A percentile compares a stretch with the other conserved stretches of the same genome.
Evolutionary conservation across 1,140 invertebrate genomes (phyloP).

Genomic region (Macrocentrus cingulum): DNA sequence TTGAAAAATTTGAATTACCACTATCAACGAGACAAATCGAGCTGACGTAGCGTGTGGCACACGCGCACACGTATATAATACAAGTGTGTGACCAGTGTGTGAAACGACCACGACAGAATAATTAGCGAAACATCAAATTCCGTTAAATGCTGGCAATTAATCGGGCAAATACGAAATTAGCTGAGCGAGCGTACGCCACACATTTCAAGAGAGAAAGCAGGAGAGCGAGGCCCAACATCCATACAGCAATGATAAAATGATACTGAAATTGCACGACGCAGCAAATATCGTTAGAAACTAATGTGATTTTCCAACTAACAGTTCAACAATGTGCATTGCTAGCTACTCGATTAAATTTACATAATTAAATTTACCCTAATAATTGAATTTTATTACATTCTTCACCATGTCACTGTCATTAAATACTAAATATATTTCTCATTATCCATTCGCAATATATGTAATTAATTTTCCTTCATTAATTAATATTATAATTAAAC

Average conservation of each 20-base stretch:
- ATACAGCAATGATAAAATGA: conserved; percentile 42
- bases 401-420: not conserved
- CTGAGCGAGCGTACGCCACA: conserved; percentile 33
- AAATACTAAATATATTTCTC: too few species aligned
- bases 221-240: conserved; percentile 3
- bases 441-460: too few species aligned
- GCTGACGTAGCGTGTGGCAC: too few species aligned
- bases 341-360: conserved; percentile 34
- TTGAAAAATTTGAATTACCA: too few species aligned
- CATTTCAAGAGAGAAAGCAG: conserved; percentile 17
- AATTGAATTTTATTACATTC: conserved; percentile 5
- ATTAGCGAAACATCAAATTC: conserved; percentile 52
- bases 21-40: too few species aligned
- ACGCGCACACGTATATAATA: too few species aligned
- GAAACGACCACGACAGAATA: conserved; percentile 46
- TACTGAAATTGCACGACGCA: conserved; percentile 41
- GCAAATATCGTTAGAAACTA: conserved; percentile 52
- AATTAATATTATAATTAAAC: not conserved
- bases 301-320: conserved; percentile 45
- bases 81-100: too few species aligned
- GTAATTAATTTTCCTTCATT: too few species aligned
- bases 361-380: conserved; percentile 34
- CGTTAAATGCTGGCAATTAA: conserved; percentile 52
- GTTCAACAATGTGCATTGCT: conserved; percentile 12
- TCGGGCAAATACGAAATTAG: conserved; percentile 52